Percentiles rank a stretch among this genome's conserved stretches.
These are phyloP conservation scores for Bursaphelenchus okinawaensis DNA, from an alignment of 2,888 invertebrate genomes.

Conservation along the genomic window DNA sequence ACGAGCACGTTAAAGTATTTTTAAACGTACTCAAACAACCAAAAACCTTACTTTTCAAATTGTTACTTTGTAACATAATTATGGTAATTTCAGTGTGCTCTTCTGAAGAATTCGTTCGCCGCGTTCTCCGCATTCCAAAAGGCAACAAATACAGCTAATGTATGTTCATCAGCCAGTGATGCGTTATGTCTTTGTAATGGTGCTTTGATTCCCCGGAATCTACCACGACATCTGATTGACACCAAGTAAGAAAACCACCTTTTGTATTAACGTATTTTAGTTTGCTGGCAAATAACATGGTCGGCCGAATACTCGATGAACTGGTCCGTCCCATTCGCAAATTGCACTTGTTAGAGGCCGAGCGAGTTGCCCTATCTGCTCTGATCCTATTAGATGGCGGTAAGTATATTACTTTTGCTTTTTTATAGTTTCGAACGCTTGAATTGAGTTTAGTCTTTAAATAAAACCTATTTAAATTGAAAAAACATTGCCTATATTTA, in stretches of 20 bases:
- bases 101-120: constrained; percentile 35
- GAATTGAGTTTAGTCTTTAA: too few species aligned
- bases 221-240: constrained; percentile 42
- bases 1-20: too few species aligned
- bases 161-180: constrained; percentile 18
- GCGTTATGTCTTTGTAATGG: constrained; percentile 46
- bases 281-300: constrained; percentile 47
- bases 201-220: constrained; percentile 37
- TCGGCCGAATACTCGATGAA: constrained; percentile 49
- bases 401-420: too few species aligned
- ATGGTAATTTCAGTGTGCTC: constrained; percentile 17
- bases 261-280: constrained; percentile 29
- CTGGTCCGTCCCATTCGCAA: constrained; percentile 44
- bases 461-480: not conserved
- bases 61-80: not conserved
- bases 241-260: constrained; percentile 51
- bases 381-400: constrained; percentile 50
- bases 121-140: constrained; percentile 36
- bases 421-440: too few species aligned
- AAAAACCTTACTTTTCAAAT: too few species aligned
- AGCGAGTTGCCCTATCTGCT: constrained; percentile 44
- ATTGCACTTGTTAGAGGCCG: constrained; percentile 36
- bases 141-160: constrained; percentile 29
- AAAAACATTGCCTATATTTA: not conserved
- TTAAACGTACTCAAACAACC: too few species aligned